phyloP scores from a whole-genome alignment of 2,113 vertebrate species.

The Oreochromis aureus region DNA sequence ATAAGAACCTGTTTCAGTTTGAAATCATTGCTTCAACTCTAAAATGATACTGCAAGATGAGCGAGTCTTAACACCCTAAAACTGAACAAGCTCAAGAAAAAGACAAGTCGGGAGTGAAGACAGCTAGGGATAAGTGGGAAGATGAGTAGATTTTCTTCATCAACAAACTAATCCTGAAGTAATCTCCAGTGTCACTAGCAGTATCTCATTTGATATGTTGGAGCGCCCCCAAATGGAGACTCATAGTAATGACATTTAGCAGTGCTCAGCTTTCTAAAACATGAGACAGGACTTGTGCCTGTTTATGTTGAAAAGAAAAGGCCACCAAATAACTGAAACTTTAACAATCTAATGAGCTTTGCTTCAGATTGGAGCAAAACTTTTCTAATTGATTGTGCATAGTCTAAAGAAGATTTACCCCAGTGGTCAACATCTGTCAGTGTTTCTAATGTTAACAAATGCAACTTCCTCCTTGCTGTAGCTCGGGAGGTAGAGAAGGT shows the following conservation, averaged over 20 bases:
- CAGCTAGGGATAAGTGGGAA: neutral
- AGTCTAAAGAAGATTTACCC: neutral
- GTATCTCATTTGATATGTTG: neutral
- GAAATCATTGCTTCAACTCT: neutral
- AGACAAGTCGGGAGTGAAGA: neutral
- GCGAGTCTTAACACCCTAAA: neutral
- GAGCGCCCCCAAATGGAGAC: neutral
- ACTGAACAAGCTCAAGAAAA: neutral
- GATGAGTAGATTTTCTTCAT: neutral
- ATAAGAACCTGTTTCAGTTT: neutral
- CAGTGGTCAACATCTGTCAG: neutral
- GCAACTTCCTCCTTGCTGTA: neutral
- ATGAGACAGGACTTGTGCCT: fast-evolving
- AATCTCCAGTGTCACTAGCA: neutral
- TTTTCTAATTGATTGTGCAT: neutral
- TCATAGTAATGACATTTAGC: fast-evolving
- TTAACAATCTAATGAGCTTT: neutral
- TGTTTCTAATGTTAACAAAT: neutral
- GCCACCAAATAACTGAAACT: neutral
- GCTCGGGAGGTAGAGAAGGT: no score
- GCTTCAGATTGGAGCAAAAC: neutral
- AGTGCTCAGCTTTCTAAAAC: neutral
- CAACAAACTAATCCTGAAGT: neutral
- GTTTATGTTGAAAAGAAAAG: neutral
- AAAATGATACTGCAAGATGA: neutral